Evolutionary conservation across 2,113 vertebrate genomes (phyloP), one percentile per base, ranked within the genome.

Genomic region (Catharus minimus): DNA sequence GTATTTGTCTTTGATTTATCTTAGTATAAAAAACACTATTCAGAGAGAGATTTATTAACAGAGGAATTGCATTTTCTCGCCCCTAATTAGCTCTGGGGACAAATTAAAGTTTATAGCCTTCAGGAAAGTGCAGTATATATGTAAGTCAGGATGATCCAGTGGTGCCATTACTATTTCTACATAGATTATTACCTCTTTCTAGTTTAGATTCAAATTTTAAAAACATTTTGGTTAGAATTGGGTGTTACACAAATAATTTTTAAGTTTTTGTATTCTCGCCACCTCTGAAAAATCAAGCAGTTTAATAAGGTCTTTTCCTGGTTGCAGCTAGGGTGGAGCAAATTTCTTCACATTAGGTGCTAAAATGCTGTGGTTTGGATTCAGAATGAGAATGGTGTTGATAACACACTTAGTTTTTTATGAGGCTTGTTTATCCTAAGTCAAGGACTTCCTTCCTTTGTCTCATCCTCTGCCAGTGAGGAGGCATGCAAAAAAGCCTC

Each of bases 61-160:
- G 66, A 85, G 30, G 3, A 49, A 41, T 58, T 32, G 1, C 5
- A 39, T 81, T 60, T 72, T 49, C 32, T 87, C 1, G 1, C 7
- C 16, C 27, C 4, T 76, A 38, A 80, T 76, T 80, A 73, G 30
- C 23, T 69, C 46, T 80, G 36, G 26, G n/a, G n/a, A 80, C 30
- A 86, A 89, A 89, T 43, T 58, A 50, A 92, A 52, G 4, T 64
- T 89, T 88, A 36, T 77, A 89, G 36, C 27, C 58, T 88, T 8
- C 18, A 57, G 72, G 20, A 50, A 82, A 82, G 9, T 41, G 7
- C n/a, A 80, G 26, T 22, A 17, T 32, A 18, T 50, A 39, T 53
- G 16, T 61, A 11, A 71, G 28, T 36, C 36, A 38, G 16, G 36
- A 27, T 43, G 9, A 74, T 44, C 53, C 36, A 67, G 6, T 12